phyloP scores from a whole-genome alignment of 2,797 vertebrate genomes.

The Pitangus sulphuratus region DNA sequence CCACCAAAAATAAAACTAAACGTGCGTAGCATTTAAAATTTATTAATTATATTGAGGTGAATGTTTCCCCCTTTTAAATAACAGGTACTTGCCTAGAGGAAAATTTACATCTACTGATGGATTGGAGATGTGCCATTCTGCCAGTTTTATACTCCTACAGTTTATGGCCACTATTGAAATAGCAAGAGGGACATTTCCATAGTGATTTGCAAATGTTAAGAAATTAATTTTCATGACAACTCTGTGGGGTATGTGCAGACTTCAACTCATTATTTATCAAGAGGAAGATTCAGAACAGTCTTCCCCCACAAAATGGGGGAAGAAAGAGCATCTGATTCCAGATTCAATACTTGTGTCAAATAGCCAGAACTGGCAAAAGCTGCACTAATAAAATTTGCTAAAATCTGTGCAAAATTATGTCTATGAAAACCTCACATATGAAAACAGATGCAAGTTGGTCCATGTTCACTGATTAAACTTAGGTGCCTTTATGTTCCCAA shows the following conservation, averaged over 20 bases:
- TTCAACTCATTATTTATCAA: background rate
- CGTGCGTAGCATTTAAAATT: background rate
- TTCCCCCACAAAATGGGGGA: background rate
- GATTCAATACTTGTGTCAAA: background rate
- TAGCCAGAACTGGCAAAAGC: background rate
- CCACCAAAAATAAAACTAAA: background rate
- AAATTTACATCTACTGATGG: background rate
- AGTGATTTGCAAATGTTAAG: constrained; percentile 44
- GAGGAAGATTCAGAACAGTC: background rate
- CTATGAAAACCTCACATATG: background rate
- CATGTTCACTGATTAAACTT: background rate
- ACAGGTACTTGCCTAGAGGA: background rate
- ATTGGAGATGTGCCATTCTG: background rate
- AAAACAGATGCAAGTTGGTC: background rate
- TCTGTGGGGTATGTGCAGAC: background rate
- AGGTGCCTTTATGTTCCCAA: background rate
- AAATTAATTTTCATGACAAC: constrained; percentile 33
- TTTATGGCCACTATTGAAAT: constrained; percentile 17
- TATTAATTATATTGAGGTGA: background rate
- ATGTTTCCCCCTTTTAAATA: background rate
- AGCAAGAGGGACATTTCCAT: constrained; percentile 1
- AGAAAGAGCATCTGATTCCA: background rate
- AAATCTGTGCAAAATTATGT: background rate
- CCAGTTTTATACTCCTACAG: background rate
- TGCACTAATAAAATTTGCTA: background rate